Evolutionary conservation across 2,888 invertebrate species (phyloP).

Genomic region (Electrophaes corylata): DNA sequence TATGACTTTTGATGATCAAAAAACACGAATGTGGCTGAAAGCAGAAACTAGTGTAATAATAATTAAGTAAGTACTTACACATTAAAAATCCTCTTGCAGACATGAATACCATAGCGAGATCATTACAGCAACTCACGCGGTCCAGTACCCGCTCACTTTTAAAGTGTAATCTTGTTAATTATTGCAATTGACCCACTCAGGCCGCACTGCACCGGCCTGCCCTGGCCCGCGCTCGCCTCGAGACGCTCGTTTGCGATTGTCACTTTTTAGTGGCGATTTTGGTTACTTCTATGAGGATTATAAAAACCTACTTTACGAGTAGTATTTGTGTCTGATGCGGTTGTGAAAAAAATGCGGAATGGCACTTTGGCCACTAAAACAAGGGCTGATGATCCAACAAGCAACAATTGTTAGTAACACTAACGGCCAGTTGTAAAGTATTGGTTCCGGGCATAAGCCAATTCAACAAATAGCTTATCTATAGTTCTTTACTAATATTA

Average conservation of each 20-base stretch:
- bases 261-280: slow-evolving; percentile 6
- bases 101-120: slow-evolving; percentile 17
- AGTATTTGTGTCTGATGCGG: too few relatives aligned
- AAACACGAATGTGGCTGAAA: not conserved
- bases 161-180: slow-evolving; percentile 29
- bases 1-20: too few relatives aligned
- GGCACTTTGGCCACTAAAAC: too few relatives aligned
- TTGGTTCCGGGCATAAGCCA: too few relatives aligned
- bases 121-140: slow-evolving; percentile 17
- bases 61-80: not conserved
- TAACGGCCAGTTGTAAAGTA: too few relatives aligned
- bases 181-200: slow-evolving; percentile 30
- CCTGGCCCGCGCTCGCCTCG: not conserved
- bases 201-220: not conserved
- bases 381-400: too few relatives aligned
- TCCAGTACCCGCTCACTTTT: slow-evolving; percentile 12
- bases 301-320: too few relatives aligned
- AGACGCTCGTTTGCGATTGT: slow-evolving; percentile 13
- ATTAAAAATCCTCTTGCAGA: slow-evolving; percentile 3
- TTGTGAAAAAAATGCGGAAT: too few relatives aligned
- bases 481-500: too few relatives aligned
- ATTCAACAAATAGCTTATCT: too few relatives aligned
- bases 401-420: too few relatives aligned
- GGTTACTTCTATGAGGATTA: not conserved
- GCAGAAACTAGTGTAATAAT: too few relatives aligned